Conservation (phyloP, 2,113 vertebrate species). For the Cygnus buccinator region DNA sequence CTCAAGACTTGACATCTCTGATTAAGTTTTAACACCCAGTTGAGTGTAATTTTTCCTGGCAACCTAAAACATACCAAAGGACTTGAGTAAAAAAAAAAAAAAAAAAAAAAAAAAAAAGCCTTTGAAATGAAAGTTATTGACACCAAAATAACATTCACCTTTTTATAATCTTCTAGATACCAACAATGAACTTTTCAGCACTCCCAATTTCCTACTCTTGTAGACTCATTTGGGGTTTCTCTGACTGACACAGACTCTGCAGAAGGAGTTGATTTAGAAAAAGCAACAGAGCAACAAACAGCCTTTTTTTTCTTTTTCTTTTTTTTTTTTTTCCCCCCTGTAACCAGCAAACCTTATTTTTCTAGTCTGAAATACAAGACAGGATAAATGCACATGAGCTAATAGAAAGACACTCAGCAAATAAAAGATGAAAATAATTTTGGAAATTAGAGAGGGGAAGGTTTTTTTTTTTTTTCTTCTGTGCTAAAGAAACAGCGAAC, state of each 20-base stretch:
- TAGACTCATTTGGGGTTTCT: not conserved
- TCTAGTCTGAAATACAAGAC: not conserved
- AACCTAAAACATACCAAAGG: not conserved
- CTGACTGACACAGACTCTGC: not conserved
- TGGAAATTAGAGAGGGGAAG: not conserved
- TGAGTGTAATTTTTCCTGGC: slow-evolving; percentile 4
- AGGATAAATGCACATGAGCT: not conserved
- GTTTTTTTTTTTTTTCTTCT: not conserved
- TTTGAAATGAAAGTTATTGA: slow-evolving; percentile 8
- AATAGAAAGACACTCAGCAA: not conserved
- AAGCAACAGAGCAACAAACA: not conserved
- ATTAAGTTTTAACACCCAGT: not conserved
- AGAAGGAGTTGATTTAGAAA: not conserved
- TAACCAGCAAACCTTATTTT: not conserved
- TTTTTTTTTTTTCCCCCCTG: not conserved
- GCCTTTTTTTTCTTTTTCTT: not conserved
- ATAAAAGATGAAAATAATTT: not conserved
- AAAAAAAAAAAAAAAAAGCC: no score
- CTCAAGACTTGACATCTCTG: not conserved
- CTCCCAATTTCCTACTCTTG: not conserved
- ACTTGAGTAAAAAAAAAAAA: not conserved
- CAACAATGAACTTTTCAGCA: not conserved
- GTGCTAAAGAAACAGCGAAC: not conserved
- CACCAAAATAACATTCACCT: not conserved
- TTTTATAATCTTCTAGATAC: not conserved